Evolutionary conservation across 2,797 vertebrate genomes (phyloP), one percentile per base, ranked within the genome.

Genomic region (Siniperca scherzeri): DNA sequence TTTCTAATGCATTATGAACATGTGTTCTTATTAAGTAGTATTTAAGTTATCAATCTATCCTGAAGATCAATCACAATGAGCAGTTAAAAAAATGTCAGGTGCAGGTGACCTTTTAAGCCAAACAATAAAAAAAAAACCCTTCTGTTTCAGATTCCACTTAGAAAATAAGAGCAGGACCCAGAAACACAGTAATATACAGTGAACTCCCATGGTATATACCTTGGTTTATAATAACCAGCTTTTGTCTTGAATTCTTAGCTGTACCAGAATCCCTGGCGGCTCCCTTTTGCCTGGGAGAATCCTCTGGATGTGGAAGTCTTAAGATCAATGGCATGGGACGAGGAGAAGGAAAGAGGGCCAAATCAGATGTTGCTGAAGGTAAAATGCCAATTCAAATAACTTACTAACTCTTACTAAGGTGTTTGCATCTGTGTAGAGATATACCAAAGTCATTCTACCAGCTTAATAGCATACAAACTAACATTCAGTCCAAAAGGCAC

Each of bases 281-380:
- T 95, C 55, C 91, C 92, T 22, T 92, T 94, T 57, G 93, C 40
- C 6, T 95, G 94, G 94, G 19, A 74, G 6, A 5, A 50, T 0
- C 0, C 3, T 2, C 62, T 79, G 64, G 60, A 87, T 36, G 0
- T 59, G 1, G 0, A 14, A 1, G 19, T 0, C 1, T 78, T 94
- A 60, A 72, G 2, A 59, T 33, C 33, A 2, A 4, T 14, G 8
- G 90, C 82, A 0, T 71, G 21, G 75, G 42, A 89, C 36, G 87
- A 93, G 44, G 90, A 93, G 64, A 68, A 60, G 7, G 44, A 55
- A 50, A 73, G 71, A 30, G 72, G 56, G 65, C 13, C 2, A 44
- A 1, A 19, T 7, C 21, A 64, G 10, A 74, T 50, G 7, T 1
- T 8, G 9, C 16, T 94, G 52, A 92, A 91, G 91, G 94, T 94